Conservation (phyloP, 1,140 invertebrate genomes). For the Thrips palmi region DNA sequence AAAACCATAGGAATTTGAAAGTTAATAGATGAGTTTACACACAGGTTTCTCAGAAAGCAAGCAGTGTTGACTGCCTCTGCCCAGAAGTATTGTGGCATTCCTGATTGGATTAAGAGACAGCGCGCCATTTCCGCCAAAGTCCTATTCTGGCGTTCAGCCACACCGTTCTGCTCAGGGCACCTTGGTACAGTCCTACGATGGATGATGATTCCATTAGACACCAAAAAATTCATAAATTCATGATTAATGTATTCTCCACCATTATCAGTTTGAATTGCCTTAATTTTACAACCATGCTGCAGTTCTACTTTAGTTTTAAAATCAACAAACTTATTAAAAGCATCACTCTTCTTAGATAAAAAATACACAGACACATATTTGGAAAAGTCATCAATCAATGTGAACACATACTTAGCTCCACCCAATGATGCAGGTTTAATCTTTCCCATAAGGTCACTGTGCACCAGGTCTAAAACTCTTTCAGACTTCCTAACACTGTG, state of each 20-base stretch:
- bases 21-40: background rate
- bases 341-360: too few relatives aligned
- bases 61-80: conserved; percentile 7
- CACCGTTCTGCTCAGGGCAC: conserved; percentile 19
- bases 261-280: conserved; percentile 6
- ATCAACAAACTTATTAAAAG: too few relatives aligned
- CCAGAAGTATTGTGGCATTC: conserved; percentile 9
- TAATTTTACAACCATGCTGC: background rate
- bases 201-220: background rate
- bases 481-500: too few relatives aligned
- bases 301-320: too few relatives aligned
- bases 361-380: too few relatives aligned
- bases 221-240: conserved; percentile 6
- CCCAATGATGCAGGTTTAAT: too few relatives aligned
- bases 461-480: too few relatives aligned
- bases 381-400: too few relatives aligned
- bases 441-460: too few relatives aligned
- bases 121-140: conserved; percentile 15
- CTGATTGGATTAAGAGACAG: conserved; percentile 14
- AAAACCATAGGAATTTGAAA: background rate
- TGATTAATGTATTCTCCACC: conserved; percentile 7
- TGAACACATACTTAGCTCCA: too few relatives aligned
- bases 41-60: conserved; percentile 4
- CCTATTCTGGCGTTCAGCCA: conserved; percentile 18
- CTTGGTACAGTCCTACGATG: conserved; percentile 14